Conservation (phyloP, 2,888 invertebrate species). For the Fissipunctia ypsillon region DNA sequence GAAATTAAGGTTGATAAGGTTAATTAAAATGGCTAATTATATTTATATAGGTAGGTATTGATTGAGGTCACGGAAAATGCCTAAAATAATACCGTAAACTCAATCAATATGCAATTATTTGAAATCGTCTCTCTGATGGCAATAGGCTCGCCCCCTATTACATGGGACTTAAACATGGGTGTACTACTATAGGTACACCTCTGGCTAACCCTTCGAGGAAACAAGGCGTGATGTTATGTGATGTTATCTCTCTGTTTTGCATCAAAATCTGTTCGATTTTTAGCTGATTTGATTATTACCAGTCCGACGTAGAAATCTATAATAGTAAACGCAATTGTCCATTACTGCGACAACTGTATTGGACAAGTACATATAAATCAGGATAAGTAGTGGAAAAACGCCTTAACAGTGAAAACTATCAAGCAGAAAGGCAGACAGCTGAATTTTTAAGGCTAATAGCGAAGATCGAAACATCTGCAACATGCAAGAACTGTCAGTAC, state of each 20-base stretch:
- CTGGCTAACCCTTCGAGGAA: too few relatives aligned
- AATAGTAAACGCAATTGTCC: neutral
- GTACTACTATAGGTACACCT: too few relatives aligned
- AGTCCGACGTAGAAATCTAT: neutral
- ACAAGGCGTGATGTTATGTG: too few relatives aligned
- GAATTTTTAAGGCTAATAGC: neutral
- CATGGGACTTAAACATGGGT: too few relatives aligned
- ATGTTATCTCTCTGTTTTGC: too few relatives aligned
- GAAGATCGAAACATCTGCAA: neutral
- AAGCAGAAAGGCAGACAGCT: neutral
- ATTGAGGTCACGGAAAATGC: neutral
- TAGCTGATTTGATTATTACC: neutral
- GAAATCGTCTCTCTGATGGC: neutral
- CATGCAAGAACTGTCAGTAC: neutral
- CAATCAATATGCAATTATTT: neutral
- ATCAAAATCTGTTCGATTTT: neutral
- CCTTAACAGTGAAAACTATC: neutral
- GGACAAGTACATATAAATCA: neutral
- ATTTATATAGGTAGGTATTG: neutral
- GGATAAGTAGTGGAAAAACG: neutral
- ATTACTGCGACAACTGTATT: neutral
- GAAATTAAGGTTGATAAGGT: neutral
- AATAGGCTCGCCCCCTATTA: too few relatives aligned
- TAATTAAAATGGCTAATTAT: neutral
- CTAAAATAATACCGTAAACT: neutral